Evolutionary conservation across 2,113 vertebrate species (phyloP).

Genomic region (Triplophysa tibetana): DNA sequence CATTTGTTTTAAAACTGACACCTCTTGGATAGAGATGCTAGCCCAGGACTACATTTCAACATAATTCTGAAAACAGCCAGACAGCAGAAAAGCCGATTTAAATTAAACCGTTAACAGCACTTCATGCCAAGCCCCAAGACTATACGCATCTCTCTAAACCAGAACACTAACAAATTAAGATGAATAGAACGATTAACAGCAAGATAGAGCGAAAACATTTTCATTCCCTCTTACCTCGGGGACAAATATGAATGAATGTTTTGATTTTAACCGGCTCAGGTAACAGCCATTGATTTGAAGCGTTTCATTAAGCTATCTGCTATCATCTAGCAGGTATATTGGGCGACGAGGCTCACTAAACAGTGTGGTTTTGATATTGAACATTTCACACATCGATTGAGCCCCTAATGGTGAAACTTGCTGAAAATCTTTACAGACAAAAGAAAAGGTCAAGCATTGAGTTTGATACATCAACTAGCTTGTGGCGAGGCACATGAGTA

Average conservation of each 20-base stretch:
- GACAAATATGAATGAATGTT: constrained; percentile 37
- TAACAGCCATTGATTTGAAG: constrained; percentile 35
- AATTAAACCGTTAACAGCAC: background rate
- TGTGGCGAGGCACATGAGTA: background rate
- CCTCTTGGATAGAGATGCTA: background rate
- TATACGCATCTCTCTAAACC: constrained; percentile 10
- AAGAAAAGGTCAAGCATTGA: constrained; percentile 16
- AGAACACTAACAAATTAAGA: constrained; percentile 30
- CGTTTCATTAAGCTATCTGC: constrained; percentile 25
- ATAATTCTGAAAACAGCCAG: background rate
- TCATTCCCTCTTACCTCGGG: constrained; percentile 7
- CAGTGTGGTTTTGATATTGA: background rate
- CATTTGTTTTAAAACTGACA: too few species aligned
- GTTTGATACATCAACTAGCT: background rate
- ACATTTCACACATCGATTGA: constrained; percentile 29
- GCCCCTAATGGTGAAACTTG: background rate
- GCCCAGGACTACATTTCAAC: background rate
- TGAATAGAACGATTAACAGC: constrained; percentile 28
- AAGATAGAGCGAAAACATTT: constrained; percentile 8
- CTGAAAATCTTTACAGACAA: constrained; percentile 37
- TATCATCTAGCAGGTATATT: constrained; percentile 21
- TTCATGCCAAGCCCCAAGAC: background rate
- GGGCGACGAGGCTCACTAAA: background rate
- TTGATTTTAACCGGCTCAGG: constrained; percentile 29
- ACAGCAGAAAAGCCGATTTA: background rate